Evolutionary conservation across 2,113 vertebrate species (phyloP), one percentile per base, ranked within the genome.

Genomic region (Callorhinus ursinus): DNA sequence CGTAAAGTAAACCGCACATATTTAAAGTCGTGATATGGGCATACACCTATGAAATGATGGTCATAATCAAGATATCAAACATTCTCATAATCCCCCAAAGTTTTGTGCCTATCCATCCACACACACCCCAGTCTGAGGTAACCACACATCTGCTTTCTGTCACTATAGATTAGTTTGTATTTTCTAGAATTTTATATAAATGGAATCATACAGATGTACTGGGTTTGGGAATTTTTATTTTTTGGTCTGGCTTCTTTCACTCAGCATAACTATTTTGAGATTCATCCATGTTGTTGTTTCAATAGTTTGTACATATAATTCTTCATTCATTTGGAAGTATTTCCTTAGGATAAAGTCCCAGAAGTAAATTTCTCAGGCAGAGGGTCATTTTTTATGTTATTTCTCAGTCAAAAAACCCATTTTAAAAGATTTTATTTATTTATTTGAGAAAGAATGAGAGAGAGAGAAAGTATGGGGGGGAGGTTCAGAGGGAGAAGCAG

Each of bases 131-230:
- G 31, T 67, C 31, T 36, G 31, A 76, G 28, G 31, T 13, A 61
- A 46, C 24, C 6, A 31, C n/a, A 19, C 14, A 46, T 11, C 61
- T 55, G 72, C 33, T 65, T 92, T 85, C 49, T 83, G 42, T 69
- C 86, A 26, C 57, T 80, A 5, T 15, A 72, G 36, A 33, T 53
- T 49, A 59, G n/a, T 82, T 77, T 83, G 18, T 15, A 77, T 53
- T 82, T 76, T 87, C 76, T 74, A 97, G 74, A 76, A 55, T 88
- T 90, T 61, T 55, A 93, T 55, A 81, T 51, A 77, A 46, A 82
- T 28, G 28, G 22, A 83, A 31, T 76, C n/a, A 77, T 26, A 61
- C 22, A 46, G 67, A 36, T 33, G 7, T 16, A 36, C 12, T 95
- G 76, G 21, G 31, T 55, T 93, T 80, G 26, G 61, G 67, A 26